Percentiles rank a stretch among this genome's conserved stretches.
Evolutionary conservation across 2,888 invertebrate genomes (phyloP).

Genomic region (Nomada fucata): DNA sequence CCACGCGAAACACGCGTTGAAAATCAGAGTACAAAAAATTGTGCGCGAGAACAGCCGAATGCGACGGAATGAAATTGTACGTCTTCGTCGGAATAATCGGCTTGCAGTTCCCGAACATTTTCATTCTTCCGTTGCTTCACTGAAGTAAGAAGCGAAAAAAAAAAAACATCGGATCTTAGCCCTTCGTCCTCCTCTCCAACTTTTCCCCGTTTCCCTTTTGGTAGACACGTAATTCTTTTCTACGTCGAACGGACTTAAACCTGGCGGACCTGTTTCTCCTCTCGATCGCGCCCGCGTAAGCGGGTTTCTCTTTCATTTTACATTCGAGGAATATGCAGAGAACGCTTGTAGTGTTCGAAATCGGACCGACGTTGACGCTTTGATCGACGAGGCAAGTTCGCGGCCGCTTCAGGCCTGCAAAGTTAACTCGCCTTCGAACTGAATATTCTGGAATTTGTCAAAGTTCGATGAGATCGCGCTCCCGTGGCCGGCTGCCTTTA

Average conservation of each 20-base stretch:
- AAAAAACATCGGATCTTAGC: no score
- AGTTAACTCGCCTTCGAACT: constrained; percentile 69
- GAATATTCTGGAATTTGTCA: constrained; percentile 78
- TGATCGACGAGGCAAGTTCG: constrained; percentile 43
- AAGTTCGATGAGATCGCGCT: constrained; percentile 71
- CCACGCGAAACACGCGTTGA: no score
- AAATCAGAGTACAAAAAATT: no score
- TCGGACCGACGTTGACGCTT: constrained; percentile 52
- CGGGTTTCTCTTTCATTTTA: constrained; percentile 14
- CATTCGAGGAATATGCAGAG: constrained; percentile 7
- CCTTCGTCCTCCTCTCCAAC: no score
- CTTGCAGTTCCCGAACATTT: no score
- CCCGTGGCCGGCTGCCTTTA: constrained; percentile 69
- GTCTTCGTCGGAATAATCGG: no score
- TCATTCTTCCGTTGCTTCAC: no score
- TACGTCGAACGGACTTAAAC: no score
- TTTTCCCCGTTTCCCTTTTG: no score
- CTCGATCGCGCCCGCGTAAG: not conserved
- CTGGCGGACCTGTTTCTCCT: not conserved
- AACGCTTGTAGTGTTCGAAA: constrained; percentile 12
- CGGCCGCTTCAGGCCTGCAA: constrained; percentile 15
- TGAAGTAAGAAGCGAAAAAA: no score
- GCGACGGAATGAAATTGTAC: no score
- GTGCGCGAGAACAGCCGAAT: no score
- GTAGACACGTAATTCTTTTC: not conserved